Evolutionary conservation across 64 coral and sea anemone genomes (phyloP).

Genomic region (Actinia equina): DNA sequence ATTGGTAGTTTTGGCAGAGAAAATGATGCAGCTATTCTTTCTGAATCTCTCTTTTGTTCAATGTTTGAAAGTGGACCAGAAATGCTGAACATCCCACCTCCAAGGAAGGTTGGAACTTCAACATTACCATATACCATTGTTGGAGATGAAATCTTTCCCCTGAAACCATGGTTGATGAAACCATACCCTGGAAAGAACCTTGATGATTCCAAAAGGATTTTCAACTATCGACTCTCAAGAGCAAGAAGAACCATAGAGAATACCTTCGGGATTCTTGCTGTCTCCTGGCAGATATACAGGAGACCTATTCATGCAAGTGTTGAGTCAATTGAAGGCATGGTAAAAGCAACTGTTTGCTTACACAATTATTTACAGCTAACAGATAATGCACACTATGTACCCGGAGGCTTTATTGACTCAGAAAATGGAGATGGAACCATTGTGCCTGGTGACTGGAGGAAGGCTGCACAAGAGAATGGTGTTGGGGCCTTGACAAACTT

Average conservation of each 20-base stretch:
- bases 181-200: background rate
- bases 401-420: slow-evolving; percentile 28
- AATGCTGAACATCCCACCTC: no score
- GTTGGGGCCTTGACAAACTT: no score
- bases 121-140: background rate
- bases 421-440: slow-evolving; percentile 36
- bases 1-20: no score
- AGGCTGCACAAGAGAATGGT: no score
- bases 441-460: slow-evolving; percentile 50
- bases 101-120: no score
- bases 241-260: background rate
- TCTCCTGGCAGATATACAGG: background rate
- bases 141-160: background rate
- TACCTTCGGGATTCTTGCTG: background rate
- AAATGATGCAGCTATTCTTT: no score
- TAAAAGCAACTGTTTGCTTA: slow-evolving; percentile 44
- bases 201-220: background rate
- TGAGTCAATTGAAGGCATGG: slow-evolving; percentile 35
- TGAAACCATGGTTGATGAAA: background rate
- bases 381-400: slow-evolving; percentile 37
- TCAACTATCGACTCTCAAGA: background rate
- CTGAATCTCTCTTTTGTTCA: background rate
- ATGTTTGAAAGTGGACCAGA: background rate
- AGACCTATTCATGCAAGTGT: slow-evolving; percentile 17
- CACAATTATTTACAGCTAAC: slow-evolving; percentile 55